A percentile compares a stretch with the other conserved stretches of the same genome.
Conservation (phyloP, 2,888 invertebrate species). For the Cataglyphis cursor region DNA sequence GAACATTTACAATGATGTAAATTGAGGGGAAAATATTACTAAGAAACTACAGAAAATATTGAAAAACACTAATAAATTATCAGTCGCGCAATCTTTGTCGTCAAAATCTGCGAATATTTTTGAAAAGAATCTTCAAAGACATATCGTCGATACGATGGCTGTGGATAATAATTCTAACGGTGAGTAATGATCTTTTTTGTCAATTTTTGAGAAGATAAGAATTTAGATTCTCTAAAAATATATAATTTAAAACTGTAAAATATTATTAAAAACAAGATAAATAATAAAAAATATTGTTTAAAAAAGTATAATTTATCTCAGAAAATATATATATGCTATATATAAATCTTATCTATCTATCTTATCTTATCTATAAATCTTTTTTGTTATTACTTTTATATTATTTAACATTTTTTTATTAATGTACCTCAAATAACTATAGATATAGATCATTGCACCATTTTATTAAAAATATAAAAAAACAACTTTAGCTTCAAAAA, state of each 20-base stretch:
- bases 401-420: slow-evolving; percentile 17
- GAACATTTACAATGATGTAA: neutral
- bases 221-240: neutral
- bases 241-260: slow-evolving; percentile 10
- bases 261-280: neutral
- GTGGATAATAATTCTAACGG: slow-evolving; percentile 23
- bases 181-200: slow-evolving; percentile 42
- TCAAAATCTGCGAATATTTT: neutral
- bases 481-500: neutral
- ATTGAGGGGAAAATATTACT: neutral
- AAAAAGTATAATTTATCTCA: neutral
- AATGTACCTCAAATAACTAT: slow-evolving; percentile 18
- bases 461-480: neutral
- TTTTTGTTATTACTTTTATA: neutral
- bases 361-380: no score
- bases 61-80: neutral
- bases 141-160: slow-evolving; percentile 39
- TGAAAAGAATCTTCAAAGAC: neutral
- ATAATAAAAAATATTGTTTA: neutral
- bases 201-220: neutral
- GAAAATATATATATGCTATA: neutral
- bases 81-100: neutral
- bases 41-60: neutral
- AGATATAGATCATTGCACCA: neutral
- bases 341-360: neutral